Conservation (phyloP, 2,113 vertebrate genomes). For the Ptyas mucosa region DNA sequence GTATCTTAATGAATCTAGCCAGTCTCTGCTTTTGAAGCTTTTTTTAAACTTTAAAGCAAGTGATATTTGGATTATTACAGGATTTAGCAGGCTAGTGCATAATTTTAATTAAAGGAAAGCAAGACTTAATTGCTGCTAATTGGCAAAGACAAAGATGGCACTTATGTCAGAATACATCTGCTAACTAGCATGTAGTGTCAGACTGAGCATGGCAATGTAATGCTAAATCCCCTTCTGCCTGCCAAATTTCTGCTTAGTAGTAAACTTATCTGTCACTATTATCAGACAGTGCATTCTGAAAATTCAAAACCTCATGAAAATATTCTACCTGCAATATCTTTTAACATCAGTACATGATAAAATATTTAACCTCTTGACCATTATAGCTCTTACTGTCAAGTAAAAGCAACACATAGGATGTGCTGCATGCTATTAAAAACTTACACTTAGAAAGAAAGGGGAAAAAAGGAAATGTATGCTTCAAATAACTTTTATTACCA, state of each 20-base stretch:
- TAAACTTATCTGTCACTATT: neutral
- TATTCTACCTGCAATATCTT: neutral
- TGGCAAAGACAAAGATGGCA: neutral
- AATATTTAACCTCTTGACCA: neutral
- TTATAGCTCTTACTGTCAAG: neutral
- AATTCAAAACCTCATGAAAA: neutral
- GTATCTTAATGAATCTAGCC: neutral
- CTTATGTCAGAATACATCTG: neutral
- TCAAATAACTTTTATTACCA: slow-evolving; percentile 62
- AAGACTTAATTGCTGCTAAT: neutral
- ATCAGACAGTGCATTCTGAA: neutral
- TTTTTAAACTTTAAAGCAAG: neutral
- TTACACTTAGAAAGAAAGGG: slow-evolving; percentile 28
- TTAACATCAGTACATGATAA: neutral
- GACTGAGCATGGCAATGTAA: neutral
- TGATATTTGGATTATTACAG: neutral
- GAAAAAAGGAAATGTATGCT: slow-evolving; percentile 43
- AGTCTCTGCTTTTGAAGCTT: neutral
- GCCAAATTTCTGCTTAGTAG: neutral
- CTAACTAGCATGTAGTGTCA: too few relatives aligned
- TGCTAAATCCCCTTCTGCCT: neutral
- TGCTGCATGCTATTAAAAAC: neutral
- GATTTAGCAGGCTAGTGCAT: neutral
- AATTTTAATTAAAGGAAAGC: neutral
- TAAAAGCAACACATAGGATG: neutral